Conservation (phyloP, 2,888 invertebrate species). For the Sthenelais limicola region DNA sequence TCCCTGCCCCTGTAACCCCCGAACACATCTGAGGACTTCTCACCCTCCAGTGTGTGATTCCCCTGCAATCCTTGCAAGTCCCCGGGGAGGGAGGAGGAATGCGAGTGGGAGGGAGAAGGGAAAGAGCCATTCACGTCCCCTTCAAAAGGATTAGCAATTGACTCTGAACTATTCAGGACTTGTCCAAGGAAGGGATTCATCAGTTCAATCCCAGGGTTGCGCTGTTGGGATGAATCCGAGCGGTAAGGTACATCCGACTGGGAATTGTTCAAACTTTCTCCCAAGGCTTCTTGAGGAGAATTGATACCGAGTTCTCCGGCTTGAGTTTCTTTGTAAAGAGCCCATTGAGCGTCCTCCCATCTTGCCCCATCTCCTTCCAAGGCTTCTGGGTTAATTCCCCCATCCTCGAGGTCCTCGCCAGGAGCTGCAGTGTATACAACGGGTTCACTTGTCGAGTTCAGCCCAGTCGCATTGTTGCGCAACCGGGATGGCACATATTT, state of each 20-base stretch:
- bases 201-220: neutral
- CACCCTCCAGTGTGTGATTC: no score
- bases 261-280: no score
- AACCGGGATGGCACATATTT: constrained; percentile 22
- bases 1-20: no score
- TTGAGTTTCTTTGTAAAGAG: neutral
- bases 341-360: constrained; percentile 31
- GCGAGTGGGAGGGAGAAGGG: no score
- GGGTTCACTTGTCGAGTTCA: constrained; percentile 4
- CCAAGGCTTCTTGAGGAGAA: neutral
- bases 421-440: neutral
- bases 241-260: no score
- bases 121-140: neutral
- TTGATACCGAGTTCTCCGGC: neutral
- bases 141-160: constrained; percentile 11
- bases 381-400: neutral
- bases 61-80: no score
- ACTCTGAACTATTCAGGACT: constrained; percentile 19
- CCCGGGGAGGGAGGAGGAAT: no score
- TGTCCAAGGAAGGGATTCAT: neutral
- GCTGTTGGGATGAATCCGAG: neutral
- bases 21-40: no score
- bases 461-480: neutral
- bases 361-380: neutral
- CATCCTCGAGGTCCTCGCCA: constrained; percentile 3